Evolutionary conservation across 2,113 vertebrate species (phyloP), one percentile per base, ranked within the genome.

Genomic region (Acrocephalus kingi): DNA sequence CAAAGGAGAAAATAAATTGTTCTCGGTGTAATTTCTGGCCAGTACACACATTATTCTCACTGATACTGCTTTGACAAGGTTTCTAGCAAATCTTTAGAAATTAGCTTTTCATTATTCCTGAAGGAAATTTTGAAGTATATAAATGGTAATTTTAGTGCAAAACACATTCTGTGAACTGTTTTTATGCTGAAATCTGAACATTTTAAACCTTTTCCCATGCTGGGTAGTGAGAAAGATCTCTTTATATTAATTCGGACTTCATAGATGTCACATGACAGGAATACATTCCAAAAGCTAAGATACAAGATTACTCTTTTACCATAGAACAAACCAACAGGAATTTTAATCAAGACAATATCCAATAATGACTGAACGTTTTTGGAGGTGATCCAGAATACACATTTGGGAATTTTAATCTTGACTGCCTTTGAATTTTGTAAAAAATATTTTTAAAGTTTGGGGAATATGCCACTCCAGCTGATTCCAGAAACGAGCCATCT

Each of bases 271-370:
- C 98, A 97, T 97, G 97, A 99, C 97, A 98, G 94, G 96, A 96
- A 95, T 90, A 97, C 98, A 97, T 98, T 98, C 97, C 98, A 96
- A 96, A 97, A 97, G 96, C 87, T 97, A 96, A 98, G 97, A 98
- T 97, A 98, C 97, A 97, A 97, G 97, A 98, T 98, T 98, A 97
- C 90, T 97, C 96, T 91, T 97, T 97, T 98, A 97, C 98, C 98
- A 96, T 95, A 97, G 97, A 97, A 96, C 97, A 98, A 98, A 98
- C 98, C 98, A 98, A 98, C 97, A 98, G 98, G 98, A 98, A 98
- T 98, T 99, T 99, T 98, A 97, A 98, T 98, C 98, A 97, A 98
- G 98, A 98, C 98, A 98, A 97, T 98, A 98, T 98, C 96, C 98
- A 98, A 98, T 98, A 98, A 98, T 98, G 97, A 98, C 98, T 97